Evolutionary conservation across 2,113 vertebrate species (phyloP).

Genomic region (Merops nubicus): DNA sequence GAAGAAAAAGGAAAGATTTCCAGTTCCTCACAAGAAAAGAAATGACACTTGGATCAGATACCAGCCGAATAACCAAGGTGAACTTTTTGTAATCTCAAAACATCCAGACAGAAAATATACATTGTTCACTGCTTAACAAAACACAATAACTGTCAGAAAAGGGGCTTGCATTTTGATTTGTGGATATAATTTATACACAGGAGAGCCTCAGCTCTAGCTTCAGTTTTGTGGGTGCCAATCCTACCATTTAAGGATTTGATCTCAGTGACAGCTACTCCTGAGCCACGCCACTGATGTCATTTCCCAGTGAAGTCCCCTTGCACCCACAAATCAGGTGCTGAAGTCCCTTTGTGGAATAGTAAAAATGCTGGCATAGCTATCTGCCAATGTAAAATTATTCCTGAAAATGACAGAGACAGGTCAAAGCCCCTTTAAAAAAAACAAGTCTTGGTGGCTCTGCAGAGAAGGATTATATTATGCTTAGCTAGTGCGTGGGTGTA

Average conservation of each 20-base stretch:
- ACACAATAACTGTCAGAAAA: slow-evolving; percentile 38
- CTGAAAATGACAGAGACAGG: slow-evolving; percentile 59
- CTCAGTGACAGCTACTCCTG: neutral
- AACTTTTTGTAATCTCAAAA: slow-evolving; percentile 1
- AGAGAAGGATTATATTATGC: slow-evolving; percentile 56
- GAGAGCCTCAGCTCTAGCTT: slow-evolving; percentile 13
- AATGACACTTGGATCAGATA: slow-evolving; percentile 24
- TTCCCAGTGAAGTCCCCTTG: slow-evolving; percentile 54
- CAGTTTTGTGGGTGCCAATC: slow-evolving; percentile 56
- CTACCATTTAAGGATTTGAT: slow-evolving; percentile 57
- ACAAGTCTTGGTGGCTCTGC: slow-evolving; percentile 38
- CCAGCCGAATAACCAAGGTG: slow-evolving; percentile 30
- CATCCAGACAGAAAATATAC: neutral
- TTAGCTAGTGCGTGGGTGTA: slow-evolving; percentile 59
- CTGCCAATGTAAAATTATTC: slow-evolving; percentile 49
- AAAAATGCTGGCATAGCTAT: slow-evolving; percentile 56
- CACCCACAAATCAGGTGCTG: slow-evolving; percentile 67
- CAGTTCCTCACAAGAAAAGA: neutral
- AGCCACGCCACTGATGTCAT: slow-evolving; percentile 10
- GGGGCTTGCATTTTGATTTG: slow-evolving; percentile 22
- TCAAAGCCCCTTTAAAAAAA: slow-evolving; percentile 45
- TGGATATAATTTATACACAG: neutral
- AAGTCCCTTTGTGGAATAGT: slow-evolving; percentile 43
- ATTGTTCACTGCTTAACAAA: slow-evolving; percentile 54
- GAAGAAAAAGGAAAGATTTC: slow-evolving; percentile 27